Evolutionary conservation across 2,797 vertebrate genomes (phyloP), one percentile per base, ranked within the genome.

Genomic region (Rhinichthys osculus): DNA sequence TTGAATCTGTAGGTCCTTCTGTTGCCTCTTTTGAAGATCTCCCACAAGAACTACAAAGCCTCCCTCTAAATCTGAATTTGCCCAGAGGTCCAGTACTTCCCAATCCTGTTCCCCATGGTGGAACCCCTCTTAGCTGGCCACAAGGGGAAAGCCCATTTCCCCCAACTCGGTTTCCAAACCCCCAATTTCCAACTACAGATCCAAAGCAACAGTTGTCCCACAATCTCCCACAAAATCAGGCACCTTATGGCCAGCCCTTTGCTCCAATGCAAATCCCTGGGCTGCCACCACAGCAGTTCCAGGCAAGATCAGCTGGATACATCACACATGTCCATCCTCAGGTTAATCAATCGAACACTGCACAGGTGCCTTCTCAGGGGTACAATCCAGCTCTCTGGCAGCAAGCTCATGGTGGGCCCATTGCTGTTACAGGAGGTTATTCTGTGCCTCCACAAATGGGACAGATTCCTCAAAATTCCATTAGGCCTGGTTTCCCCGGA

Each of bases 311-410:
- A 84, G 47, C 81, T 11, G 71, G 85, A 40, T 86, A 85, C n/a
- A 69, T 44, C 35, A 14, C 76, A 50, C 78, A 84, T 82, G 67
- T 59, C 66, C 40, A 67, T 52, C 19, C 77, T 57, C 86, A 72
- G 42, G 54, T 78, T 44, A 81, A 87, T 52, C 89, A 92, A 2
- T 94, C 93, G 0, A 94, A 94, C 69, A 93, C 93, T 44, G 94
- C 95, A 54, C 96, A 95, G 62, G 91, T 93, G 0, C 96, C 95
- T 80, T 93, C 95, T 82, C 91, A 95, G 17, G 95, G 95, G 90
- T 95, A 94, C 57, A 21, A 90, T 0, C 86, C 89, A 23, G 44
- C 81, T 42, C 82, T 86, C 2, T 89, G 88, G 85, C 87, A 86
- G 66, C 86, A 83, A 42, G 17, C 67, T 14, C 85, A 87, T 0